Percentiles rank a stretch among this genome's conserved stretches.
phyloP scores from a whole-genome alignment of 2,888 invertebrate genomes.

The Drosophila seclusa region DNA sequence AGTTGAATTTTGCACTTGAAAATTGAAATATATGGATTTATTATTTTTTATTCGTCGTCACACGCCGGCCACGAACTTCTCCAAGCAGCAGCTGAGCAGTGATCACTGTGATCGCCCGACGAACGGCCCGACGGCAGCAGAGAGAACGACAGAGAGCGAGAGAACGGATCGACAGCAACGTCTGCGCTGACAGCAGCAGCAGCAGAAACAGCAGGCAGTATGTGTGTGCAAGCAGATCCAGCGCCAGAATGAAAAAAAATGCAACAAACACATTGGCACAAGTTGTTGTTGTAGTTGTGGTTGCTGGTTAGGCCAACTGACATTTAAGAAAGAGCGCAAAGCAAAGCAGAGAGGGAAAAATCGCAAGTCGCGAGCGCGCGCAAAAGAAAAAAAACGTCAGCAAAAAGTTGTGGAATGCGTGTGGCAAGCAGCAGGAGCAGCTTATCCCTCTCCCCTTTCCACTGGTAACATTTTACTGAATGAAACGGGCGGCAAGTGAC shows the following conservation, averaged over 20 bases:
- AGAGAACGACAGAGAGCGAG: slow-evolving; percentile 20
- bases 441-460: slow-evolving; percentile 1
- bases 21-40: slow-evolving; percentile 26
- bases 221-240: slow-evolving; percentile 41
- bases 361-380: slow-evolving; percentile 29
- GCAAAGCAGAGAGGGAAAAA: slow-evolving; percentile 10
- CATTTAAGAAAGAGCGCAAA: slow-evolving; percentile 50
- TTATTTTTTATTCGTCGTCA: slow-evolving; percentile 63
- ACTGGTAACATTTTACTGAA: slow-evolving; percentile 36
- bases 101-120: slow-evolving; percentile 60
- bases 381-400: slow-evolving; percentile 25
- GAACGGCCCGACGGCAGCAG: slow-evolving; percentile 27
- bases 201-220: slow-evolving; percentile 9
- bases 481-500: slow-evolving; percentile 39
- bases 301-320: slow-evolving; percentile 54
- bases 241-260: slow-evolving; percentile 53
- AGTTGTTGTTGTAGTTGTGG: slow-evolving; percentile 36
- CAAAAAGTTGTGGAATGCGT: slow-evolving; percentile 35
- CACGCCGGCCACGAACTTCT: slow-evolving; percentile 69
- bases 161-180: slow-evolving; percentile 14
- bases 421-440: slow-evolving; percentile 39
- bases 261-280: slow-evolving; percentile 65
- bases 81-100: slow-evolving; percentile 69
- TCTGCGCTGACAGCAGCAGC: slow-evolving; percentile 16
- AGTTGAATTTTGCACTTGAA: slow-evolving; percentile 52